Evolutionary conservation across 2,888 invertebrate species (phyloP).

Genomic region (Synanthedon tipuliformis): DNA sequence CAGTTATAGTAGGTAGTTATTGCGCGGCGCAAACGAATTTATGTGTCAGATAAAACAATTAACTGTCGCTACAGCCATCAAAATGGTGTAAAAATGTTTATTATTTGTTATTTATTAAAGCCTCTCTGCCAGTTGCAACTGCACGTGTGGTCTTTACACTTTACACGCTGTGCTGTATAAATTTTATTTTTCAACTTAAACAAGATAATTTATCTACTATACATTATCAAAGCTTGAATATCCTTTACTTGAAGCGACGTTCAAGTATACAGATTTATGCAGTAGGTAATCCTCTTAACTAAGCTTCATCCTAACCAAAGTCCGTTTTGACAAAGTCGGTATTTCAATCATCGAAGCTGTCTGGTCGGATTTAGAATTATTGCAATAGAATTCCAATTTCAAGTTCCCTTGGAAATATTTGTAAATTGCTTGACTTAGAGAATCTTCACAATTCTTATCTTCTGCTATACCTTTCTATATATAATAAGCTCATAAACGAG

Average conservation of each 20-base stretch:
- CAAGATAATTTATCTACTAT: background rate
- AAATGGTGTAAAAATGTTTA: slow-evolving; percentile 42
- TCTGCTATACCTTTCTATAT: too few relatives aligned
- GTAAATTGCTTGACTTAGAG: too few relatives aligned
- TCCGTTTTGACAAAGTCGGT: background rate
- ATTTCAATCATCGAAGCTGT: background rate
- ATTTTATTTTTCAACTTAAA: too few relatives aligned
- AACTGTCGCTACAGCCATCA: slow-evolving; percentile 40
- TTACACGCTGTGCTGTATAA: too few relatives aligned
- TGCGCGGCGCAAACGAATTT: slow-evolving; percentile 44
- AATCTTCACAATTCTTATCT: too few relatives aligned
- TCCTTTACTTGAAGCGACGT: background rate
- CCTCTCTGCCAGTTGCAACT: slow-evolving; percentile 9
- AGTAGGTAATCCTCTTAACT: background rate
- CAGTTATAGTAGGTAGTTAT: slow-evolving; percentile 18
- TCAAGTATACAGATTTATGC: background rate
- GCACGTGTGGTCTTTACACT: slow-evolving; percentile 35
- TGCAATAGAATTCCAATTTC: too few relatives aligned
- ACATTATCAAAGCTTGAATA: background rate
- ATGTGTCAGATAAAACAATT: slow-evolving; percentile 54
- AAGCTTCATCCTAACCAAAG: background rate
- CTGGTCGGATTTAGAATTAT: background rate
- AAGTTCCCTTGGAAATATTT: too few relatives aligned
- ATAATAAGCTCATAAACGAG: too few relatives aligned
- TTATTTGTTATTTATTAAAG: slow-evolving; percentile 22